A percentile compares a stretch with the other conserved stretches of the same genome.
Conservation (phyloP, 2,113 vertebrate species). For the Oostethus manadensis region DNA sequence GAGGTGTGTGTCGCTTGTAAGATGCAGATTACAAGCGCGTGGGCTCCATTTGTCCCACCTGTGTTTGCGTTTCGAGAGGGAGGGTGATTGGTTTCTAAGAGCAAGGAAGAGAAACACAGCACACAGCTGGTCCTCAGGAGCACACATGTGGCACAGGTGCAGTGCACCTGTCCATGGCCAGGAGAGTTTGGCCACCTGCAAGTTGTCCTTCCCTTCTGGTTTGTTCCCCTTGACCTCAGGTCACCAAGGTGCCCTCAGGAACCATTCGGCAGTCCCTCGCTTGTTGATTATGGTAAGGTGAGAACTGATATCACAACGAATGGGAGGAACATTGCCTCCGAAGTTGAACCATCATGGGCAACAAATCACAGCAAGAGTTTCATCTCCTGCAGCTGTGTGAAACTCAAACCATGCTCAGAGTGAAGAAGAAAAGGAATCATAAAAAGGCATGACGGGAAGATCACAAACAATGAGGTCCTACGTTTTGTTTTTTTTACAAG, state of each 20-base stretch:
- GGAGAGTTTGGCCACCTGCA: slow-evolving; percentile 54
- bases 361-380: slow-evolving; percentile 50
- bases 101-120: slow-evolving; percentile 13
- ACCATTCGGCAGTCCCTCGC: slow-evolving; percentile 19
- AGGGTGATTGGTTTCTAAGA: slow-evolving; percentile 16
- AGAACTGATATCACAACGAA: slow-evolving; percentile 52
- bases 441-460: not conserved
- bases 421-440: slow-evolving; percentile 4
- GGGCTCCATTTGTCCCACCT: not conserved
- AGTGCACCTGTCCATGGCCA: slow-evolving; percentile 54
- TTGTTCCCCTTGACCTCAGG: slow-evolving; percentile 36
- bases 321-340: slow-evolving; percentile 41
- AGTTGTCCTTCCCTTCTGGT: slow-evolving; percentile 24
- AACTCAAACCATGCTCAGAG: slow-evolving; percentile 41
- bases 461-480: not conserved
- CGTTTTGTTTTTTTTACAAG: not conserved
- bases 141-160: slow-evolving; percentile 51
- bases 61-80: no score
- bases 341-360: slow-evolving; percentile 35
- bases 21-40: slow-evolving; percentile 1
- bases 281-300: slow-evolving; percentile 48
- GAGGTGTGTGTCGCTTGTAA: not conserved
- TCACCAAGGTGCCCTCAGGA: slow-evolving; percentile 30
- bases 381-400: slow-evolving; percentile 51
- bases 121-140: slow-evolving; percentile 30